These are phyloP conservation scores for Diprion similis DNA, from an alignment of 1,140 invertebrate genomes.

Conservation along the genomic window DNA sequence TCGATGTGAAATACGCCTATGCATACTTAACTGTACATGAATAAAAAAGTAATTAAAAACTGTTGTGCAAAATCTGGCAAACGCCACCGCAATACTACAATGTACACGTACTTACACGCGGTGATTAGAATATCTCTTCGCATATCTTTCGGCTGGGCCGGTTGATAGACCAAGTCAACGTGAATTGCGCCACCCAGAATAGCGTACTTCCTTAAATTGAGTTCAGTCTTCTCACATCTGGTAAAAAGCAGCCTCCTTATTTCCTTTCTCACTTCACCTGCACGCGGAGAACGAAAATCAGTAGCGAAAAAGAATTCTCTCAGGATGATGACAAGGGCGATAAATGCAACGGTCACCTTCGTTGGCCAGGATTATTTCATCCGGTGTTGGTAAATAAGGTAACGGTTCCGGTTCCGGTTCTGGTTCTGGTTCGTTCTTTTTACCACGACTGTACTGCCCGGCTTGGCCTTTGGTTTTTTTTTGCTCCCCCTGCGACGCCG, in stretches of 20 bases:
- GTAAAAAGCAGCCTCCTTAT: slow-evolving; percentile 47
- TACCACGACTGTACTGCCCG: slow-evolving; percentile 4
- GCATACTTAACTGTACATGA: too few relatives aligned
- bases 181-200: slow-evolving; percentile 72
- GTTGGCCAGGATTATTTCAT: slow-evolving; percentile 39
- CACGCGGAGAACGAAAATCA: background rate
- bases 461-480: slow-evolving; percentile 23
- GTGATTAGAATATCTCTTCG: slow-evolving; percentile 55
- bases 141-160: slow-evolving; percentile 68
- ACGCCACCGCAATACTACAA: too few relatives aligned
- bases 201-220: slow-evolving; percentile 71
- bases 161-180: slow-evolving; percentile 70
- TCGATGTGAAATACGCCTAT: too few relatives aligned
- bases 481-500: slow-evolving; percentile 21
- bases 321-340: background rate
- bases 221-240: slow-evolving; percentile 59
- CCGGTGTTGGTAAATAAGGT: slow-evolving; percentile 43
- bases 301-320: background rate
- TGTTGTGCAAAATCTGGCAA: too few relatives aligned
- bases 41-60: too few relatives aligned
- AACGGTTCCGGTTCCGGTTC: slow-evolving; percentile 40
- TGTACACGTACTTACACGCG: slow-evolving; percentile 47
- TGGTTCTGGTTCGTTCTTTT: slow-evolving; percentile 34
- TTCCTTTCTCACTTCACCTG: slow-evolving; percentile 47
- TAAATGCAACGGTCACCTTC: slow-evolving; percentile 36